Conservation (phyloP, 2,797 vertebrate species). For the Nyctalus aviator region DNA sequence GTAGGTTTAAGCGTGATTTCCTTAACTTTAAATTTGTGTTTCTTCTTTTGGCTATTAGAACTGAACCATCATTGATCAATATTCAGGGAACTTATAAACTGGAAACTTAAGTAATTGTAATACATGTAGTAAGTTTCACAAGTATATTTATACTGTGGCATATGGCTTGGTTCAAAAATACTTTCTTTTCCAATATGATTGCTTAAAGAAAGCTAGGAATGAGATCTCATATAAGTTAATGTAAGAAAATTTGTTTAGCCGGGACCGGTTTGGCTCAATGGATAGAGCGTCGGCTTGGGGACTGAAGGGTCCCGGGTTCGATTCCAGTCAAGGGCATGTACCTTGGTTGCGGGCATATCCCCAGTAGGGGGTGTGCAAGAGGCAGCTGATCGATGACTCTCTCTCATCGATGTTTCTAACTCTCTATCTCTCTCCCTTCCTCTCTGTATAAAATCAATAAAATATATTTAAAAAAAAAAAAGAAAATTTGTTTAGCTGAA, state of each 20-base stretch:
- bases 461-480: too few species aligned
- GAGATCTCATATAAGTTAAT: not conserved
- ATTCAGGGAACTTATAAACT: not conserved
- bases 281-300: too few species aligned
- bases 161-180: conserved; percentile 22
- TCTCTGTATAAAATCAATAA: too few species aligned
- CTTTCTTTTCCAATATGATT: not conserved
- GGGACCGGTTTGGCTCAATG: too few species aligned
- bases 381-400: too few species aligned
- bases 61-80: not conserved
- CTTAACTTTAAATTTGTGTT: conserved; percentile 6
- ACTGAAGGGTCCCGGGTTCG: too few species aligned
- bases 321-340: too few species aligned
- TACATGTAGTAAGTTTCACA: not conserved
- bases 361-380: too few species aligned
- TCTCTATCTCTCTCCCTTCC: too few species aligned
- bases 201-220: not conserved
- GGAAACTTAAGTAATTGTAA: not conserved
- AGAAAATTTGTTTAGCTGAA: not conserved
- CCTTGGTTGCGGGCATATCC: too few species aligned
- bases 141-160: not conserved
- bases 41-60: not conserved
- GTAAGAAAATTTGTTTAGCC: not conserved
- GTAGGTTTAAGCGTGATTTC: not conserved
- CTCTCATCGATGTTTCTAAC: too few species aligned